Evolutionary conservation across 2,113 vertebrate genomes (phyloP).

Genomic region (Macrotis lagotis): DNA sequence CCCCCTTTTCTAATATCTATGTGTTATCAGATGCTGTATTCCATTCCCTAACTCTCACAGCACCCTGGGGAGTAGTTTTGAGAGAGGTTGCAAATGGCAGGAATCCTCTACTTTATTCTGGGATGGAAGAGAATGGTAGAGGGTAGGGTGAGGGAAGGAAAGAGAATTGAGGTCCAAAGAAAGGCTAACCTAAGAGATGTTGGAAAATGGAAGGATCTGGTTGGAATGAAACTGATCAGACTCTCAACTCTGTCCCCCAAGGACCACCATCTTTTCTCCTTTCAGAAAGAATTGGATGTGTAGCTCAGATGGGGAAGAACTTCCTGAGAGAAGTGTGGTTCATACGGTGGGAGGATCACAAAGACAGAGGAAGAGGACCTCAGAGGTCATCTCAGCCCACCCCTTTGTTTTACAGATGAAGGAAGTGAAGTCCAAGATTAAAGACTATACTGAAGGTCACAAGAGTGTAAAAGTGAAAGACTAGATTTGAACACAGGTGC

Average conservation of each 20-base stretch:
- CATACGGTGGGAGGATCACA: background rate
- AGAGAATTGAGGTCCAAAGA: background rate
- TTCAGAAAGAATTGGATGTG: background rate
- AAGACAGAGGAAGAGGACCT: background rate
- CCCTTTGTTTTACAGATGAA: too few relatives aligned
- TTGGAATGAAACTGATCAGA: background rate
- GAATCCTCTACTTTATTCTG: background rate
- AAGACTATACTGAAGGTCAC: background rate
- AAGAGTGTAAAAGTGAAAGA: background rate
- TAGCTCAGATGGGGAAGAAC: background rate
- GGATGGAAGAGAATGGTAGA: background rate
- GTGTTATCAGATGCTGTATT: background rate
- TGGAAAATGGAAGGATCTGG: background rate
- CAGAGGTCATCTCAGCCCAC: background rate
- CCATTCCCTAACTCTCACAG: constrained; percentile 5
- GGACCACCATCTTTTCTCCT: too few relatives aligned
- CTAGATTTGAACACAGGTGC: background rate
- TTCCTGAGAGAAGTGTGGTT: too few relatives aligned
- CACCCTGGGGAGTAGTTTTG: too few relatives aligned
- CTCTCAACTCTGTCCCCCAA: background rate
- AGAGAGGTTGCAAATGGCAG: background rate
- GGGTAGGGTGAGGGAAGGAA: background rate
- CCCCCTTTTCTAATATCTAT: background rate
- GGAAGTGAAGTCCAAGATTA: background rate
- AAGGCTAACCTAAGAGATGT: background rate